A percentile compares a stretch with the other conserved stretches of the same genome.
Conservation (phyloP, 2,113 vertebrate species). For the Centrocercus urophasianus region DNA sequence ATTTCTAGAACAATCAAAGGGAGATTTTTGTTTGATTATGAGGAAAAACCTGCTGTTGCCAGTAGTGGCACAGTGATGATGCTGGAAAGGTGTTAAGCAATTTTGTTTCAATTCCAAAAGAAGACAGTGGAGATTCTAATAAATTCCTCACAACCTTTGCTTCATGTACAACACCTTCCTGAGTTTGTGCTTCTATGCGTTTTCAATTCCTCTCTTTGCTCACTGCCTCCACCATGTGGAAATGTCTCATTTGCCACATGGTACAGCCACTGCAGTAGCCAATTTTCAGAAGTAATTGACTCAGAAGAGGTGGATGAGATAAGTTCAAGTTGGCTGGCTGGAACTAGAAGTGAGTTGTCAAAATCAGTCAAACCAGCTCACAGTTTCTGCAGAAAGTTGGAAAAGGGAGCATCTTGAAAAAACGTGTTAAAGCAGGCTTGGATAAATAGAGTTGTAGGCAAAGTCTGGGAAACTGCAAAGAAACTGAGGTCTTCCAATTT, state of each 20-base stretch:
- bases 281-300: fast-evolving
- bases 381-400: neutral
- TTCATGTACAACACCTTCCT: fast-evolving
- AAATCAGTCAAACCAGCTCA: neutral
- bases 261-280: too few relatives aligned
- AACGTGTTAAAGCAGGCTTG: neutral
- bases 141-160: neutral
- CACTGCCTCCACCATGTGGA: conserved; percentile 42
- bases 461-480: neutral
- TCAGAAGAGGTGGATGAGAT: neutral
- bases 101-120: neutral
- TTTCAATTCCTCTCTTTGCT: neutral
- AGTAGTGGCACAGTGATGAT: fast-evolving
- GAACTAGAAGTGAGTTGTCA: neutral
- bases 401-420: neutral
- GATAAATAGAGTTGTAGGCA: neutral
- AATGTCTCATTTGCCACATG: fast-evolving
- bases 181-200: neutral
- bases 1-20: neutral
- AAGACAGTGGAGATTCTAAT: neutral
- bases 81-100: neutral
- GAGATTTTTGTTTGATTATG: neutral
- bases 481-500: neutral
- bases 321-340: neutral
- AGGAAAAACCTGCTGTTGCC: neutral